Evolutionary conservation across 1,140 invertebrate genomes (phyloP).

Genomic region (Daktulosphaira vitifoliae): DNA sequence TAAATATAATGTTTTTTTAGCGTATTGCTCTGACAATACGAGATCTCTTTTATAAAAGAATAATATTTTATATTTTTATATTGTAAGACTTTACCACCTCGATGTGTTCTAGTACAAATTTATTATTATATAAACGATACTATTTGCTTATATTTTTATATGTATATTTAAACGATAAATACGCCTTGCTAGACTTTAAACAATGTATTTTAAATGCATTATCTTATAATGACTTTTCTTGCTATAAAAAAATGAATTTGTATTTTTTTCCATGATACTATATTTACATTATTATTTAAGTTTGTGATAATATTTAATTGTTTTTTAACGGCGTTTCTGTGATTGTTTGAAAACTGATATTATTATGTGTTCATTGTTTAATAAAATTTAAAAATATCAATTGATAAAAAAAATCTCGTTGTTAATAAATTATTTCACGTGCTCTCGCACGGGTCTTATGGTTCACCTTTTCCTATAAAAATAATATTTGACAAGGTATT

Average conservation of each 20-base stretch:
- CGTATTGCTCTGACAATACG: background rate
- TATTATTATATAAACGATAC: conserved; percentile 5
- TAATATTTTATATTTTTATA: background rate
- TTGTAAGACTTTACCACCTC: conserved; percentile 11
- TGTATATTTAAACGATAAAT: background rate
- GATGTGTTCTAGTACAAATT: conserved; percentile 11
- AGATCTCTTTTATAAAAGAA: conserved; percentile 21
- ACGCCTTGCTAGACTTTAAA: background rate
- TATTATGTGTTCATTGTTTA: background rate
- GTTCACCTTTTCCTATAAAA: too few relatives aligned
- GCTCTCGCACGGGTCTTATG: too few relatives aligned
- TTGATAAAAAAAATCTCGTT: too few relatives aligned
- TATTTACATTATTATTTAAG: background rate
- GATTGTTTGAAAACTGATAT: conserved; percentile 3
- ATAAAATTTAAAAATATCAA: too few relatives aligned
- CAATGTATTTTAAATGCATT: too few relatives aligned
- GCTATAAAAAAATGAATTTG: too few relatives aligned
- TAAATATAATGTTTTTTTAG: background rate
- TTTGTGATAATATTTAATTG: conserved; percentile 13
- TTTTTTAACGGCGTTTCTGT: conserved; percentile 30
- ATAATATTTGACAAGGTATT: too few relatives aligned
- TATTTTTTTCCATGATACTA: too few relatives aligned
- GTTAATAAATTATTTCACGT: too few relatives aligned
- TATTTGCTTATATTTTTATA: background rate
- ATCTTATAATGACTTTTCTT: too few relatives aligned